phyloP scores from a whole-genome alignment of 2,888 invertebrate species.

The Laothoe populi region DNA sequence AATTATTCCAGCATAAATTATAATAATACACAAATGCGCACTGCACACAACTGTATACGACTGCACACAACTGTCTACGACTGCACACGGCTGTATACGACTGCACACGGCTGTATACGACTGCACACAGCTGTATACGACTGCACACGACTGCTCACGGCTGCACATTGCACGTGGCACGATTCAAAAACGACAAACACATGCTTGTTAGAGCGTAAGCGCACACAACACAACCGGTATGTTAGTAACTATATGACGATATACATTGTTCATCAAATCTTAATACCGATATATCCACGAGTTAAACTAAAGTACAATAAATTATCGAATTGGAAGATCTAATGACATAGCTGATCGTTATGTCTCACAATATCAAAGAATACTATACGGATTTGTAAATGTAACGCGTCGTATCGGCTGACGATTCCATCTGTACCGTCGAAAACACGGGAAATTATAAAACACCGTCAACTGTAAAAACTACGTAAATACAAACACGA shows the following conservation, averaged over 20 bases:
- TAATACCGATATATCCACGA: constrained; percentile 67
- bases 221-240: constrained; percentile 83
- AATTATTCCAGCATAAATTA: constrained; percentile 83
- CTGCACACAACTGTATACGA: too few relatives aligned
- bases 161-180: constrained; percentile 41
- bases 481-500: constrained; percentile 65
- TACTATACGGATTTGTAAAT: constrained; percentile 22
- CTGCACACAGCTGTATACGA: constrained; percentile 35
- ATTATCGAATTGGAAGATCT: constrained; percentile 79
- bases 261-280: constrained; percentile 78
- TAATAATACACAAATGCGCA: constrained; percentile 59
- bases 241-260: constrained; percentile 79
- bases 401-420: constrained; percentile 3
- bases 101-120: constrained; percentile 20
- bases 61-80: too few relatives aligned
- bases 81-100: constrained; percentile 21
- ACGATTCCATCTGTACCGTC: not conserved
- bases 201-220: constrained; percentile 82
- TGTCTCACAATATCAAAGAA: constrained; percentile 22
- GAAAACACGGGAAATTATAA: constrained; percentile 47
- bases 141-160: constrained; percentile 24
- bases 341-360: constrained; percentile 48
- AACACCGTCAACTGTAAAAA: constrained; percentile 63
- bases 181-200: constrained; percentile 77
- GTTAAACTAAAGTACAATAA: constrained; percentile 76